phyloP scores from a whole-genome alignment of 2,113 vertebrate genomes.

The Thamnophis sirtalis region DNA sequence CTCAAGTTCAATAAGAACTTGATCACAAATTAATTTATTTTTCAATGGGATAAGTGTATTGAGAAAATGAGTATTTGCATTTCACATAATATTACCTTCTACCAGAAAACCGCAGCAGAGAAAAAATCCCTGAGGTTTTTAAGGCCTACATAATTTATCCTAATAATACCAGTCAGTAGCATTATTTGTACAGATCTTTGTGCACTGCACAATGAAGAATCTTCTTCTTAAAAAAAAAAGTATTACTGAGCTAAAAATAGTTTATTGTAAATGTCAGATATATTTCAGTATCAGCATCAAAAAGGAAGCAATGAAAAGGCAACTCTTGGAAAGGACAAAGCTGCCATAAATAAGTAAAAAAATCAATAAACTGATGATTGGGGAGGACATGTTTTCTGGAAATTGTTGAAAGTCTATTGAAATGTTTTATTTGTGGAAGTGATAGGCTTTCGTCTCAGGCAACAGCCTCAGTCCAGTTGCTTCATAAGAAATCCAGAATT shows the following conservation, averaged over 20 bases:
- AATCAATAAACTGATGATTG: neutral
- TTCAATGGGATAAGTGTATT: neutral
- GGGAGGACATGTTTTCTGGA: neutral
- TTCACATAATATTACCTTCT: neutral
- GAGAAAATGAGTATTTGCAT: conserved; percentile 1
- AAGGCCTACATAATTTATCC: neutral
- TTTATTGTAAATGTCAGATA: neutral
- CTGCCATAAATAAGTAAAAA: neutral
- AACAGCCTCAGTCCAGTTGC: neutral
- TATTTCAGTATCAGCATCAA: neutral
- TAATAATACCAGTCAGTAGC: neutral
- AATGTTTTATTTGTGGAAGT: neutral
- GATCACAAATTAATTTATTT: conserved; percentile 20
- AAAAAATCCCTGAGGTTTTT: neutral
- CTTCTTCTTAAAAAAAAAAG: neutral
- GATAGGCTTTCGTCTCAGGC: neutral
- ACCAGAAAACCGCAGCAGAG: neutral
- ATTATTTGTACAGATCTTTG: neutral
- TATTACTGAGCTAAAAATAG: neutral
- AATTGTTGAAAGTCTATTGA: neutral
- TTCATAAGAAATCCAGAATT: neutral
- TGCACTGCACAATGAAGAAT: neutral
- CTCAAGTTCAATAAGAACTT: conserved; percentile 4
- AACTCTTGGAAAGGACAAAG: neutral
- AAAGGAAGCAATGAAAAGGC: neutral